These are phyloP conservation scores for Tipula vernalis DNA, from an alignment of 2,888 invertebrate genomes.

Conservation along the genomic window DNA sequence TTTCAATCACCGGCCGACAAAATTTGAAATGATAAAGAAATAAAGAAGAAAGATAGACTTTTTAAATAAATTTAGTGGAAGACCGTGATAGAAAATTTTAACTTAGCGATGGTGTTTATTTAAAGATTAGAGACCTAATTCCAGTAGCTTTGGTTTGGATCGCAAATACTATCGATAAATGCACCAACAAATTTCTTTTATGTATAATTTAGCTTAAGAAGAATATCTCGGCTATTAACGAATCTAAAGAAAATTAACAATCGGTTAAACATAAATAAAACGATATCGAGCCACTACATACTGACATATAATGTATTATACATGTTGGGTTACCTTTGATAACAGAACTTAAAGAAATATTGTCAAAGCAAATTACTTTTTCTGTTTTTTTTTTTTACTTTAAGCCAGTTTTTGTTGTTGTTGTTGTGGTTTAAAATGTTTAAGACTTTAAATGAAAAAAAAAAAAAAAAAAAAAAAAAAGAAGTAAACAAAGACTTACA, in stretches of 20 bases:
- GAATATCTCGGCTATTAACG: too few relatives aligned
- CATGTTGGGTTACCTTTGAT: background rate
- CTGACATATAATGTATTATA: background rate
- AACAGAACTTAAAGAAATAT: background rate
- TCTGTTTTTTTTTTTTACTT: background rate
- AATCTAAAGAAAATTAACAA: background rate
- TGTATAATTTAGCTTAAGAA: background rate
- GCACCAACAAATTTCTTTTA: background rate
- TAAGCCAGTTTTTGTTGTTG: background rate
- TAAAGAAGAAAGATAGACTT: too few relatives aligned
- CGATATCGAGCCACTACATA: background rate
- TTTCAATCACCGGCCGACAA: too few relatives aligned
- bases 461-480: too few relatives aligned
- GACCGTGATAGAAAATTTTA: too few relatives aligned
- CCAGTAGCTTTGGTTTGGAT: too few relatives aligned
- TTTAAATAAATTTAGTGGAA: too few relatives aligned
- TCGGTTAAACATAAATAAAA: background rate
- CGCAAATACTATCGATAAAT: background rate
- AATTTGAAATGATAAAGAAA: too few relatives aligned
- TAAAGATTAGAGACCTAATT: too few relatives aligned
- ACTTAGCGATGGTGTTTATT: too few relatives aligned
- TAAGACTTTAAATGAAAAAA: background rate
- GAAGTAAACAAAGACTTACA: background rate
- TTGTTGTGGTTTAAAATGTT: background rate
- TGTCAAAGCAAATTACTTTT: background rate